These are phyloP conservation scores for Crenichthys baileyi DNA, from an alignment of 2,797 vertebrate genomes.

Conservation along the genomic window DNA sequence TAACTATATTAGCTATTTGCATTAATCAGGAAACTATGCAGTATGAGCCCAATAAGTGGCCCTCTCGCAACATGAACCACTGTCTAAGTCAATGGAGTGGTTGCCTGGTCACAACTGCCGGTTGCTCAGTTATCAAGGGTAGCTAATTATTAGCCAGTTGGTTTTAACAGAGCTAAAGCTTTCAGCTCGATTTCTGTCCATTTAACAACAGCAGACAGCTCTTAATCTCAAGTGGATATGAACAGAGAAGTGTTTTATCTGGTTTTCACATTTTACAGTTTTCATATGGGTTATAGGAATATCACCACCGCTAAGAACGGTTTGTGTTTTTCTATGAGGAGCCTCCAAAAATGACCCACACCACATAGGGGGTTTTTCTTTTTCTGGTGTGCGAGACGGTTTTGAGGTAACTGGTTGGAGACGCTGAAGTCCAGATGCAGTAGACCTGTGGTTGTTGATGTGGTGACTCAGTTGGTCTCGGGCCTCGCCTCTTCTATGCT, in stretches of 20 bases:
- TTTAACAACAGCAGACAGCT: background rate
- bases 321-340: slow-evolving; percentile 44
- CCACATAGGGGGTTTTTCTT: background rate
- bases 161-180: background rate
- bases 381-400: background rate
- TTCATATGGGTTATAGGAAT: slow-evolving; percentile 39
- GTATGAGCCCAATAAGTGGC: no score
- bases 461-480: slow-evolving; percentile 70
- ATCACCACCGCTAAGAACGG: slow-evolving; percentile 32
- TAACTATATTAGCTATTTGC: background rate
- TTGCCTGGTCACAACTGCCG: background rate
- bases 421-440: slow-evolving; percentile 50
- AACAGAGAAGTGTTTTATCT: slow-evolving; percentile 19
- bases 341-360: slow-evolving; percentile 35
- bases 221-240: slow-evolving; percentile 47
- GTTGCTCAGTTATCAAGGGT: background rate
- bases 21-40: background rate
- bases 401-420: slow-evolving; percentile 35
- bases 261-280: slow-evolving; percentile 31
- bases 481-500: slow-evolving; percentile 55
- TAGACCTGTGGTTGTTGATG: slow-evolving; percentile 76
- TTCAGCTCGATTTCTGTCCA: background rate
- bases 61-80: no score
- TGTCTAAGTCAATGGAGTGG: background rate
- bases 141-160: background rate